A percentile compares a stretch with the other conserved stretches of the same genome.
These are phyloP conservation scores for Tenualosa thibaudeaui DNA, from an alignment of 2,797 vertebrate genomes.

Conservation along the genomic window DNA sequence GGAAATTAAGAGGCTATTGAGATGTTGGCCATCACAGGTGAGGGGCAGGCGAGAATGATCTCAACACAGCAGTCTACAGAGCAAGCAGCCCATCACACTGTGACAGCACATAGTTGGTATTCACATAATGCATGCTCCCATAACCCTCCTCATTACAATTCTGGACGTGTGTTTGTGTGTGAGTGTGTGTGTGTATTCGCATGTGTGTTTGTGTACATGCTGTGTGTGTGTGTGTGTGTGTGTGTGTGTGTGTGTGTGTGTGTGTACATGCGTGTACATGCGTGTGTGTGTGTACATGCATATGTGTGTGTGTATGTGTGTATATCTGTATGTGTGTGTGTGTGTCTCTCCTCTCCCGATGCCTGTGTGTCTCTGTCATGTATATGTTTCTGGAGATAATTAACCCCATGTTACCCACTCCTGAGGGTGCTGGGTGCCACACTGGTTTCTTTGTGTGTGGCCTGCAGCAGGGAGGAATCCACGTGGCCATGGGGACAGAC, in stretches of 20 bases:
- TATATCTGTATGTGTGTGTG: not conserved
- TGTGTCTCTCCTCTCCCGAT: not conserved
- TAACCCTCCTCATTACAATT: not conserved
- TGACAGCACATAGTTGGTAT: slow-evolving; percentile 11
- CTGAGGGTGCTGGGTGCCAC: not conserved
- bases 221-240: not conserved
- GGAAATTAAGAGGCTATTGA: not conserved
- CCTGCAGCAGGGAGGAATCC: not conserved
- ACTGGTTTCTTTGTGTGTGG: not conserved
- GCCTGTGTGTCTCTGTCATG: not conserved
- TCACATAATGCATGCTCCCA: slow-evolving; percentile 2
- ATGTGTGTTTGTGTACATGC: not conserved
- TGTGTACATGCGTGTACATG: not conserved
- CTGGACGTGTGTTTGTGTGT: not conserved
- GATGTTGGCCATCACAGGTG: not conserved
- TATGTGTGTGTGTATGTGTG: not conserved
- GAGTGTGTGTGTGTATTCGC: not conserved
- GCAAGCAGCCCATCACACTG: not conserved
- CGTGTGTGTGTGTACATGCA: too few relatives aligned
- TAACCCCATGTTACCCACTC: slow-evolving; percentile 11
- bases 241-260: not conserved
- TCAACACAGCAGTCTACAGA: not conserved
- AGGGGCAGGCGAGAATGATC: not conserved
- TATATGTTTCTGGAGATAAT: slow-evolving; percentile 8
- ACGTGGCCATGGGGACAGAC: not conserved